Conservation (phyloP, 2,888 invertebrate genomes). For the Camptogramma bilineatum region DNA sequence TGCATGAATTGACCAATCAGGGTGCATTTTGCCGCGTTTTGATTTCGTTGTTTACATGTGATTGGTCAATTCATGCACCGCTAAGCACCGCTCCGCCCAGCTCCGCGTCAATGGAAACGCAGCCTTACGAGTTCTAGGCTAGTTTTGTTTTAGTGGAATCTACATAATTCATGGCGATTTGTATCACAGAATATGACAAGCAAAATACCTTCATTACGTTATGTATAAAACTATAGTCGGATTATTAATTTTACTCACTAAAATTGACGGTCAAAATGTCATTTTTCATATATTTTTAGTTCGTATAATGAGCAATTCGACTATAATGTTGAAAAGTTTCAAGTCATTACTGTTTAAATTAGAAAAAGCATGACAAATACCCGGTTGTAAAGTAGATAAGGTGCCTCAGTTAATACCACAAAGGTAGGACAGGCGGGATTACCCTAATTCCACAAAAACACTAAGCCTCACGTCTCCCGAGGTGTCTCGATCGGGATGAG, state of each 20-base stretch:
- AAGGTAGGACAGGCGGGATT: slow-evolving; percentile 10
- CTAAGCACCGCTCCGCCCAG: no score
- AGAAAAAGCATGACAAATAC: neutral
- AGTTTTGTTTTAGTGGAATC: slow-evolving; percentile 13
- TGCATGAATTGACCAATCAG: no score
- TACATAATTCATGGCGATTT: slow-evolving; percentile 4
- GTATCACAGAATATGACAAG: neutral
- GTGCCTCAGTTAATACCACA: slow-evolving; percentile 5
- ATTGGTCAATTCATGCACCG: no score
- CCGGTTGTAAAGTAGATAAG: neutral
- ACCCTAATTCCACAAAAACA: slow-evolving; percentile 20
- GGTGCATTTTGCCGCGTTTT: no score
- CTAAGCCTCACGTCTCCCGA: slow-evolving; percentile 3
- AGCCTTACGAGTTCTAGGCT: slow-evolving; percentile 1
- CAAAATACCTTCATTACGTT: neutral
- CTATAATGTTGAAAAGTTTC: neutral
- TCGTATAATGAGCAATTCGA: no score
- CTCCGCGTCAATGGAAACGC: no score
- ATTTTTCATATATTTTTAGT: no score
- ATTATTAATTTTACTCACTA: no score
- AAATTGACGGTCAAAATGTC: no score
- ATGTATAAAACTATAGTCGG: neutral
- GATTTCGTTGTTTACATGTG: no score
- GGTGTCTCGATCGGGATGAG: slow-evolving; percentile 17
- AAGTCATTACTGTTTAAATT: neutral